Evolutionary conservation across 2,888 invertebrate genomes (phyloP).

Genomic region (Andrena dorsata): DNA sequence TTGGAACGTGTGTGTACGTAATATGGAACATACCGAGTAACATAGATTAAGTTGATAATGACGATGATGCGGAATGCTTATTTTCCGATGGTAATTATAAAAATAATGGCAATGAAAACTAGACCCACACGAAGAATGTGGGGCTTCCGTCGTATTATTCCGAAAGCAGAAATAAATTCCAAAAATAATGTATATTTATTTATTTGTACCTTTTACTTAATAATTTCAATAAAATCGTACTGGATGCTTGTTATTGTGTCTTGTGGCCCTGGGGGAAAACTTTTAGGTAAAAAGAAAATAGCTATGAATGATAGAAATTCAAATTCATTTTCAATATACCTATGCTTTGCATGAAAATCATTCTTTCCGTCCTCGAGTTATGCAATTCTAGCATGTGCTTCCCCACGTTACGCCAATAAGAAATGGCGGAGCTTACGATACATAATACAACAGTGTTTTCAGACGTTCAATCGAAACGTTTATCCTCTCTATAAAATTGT

Average conservation of each 20-base stretch:
- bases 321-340: neutral
- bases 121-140: no score
- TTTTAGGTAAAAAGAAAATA: neutral
- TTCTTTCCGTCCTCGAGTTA: neutral
- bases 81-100: no score
- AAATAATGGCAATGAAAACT: no score
- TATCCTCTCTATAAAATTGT: conserved; percentile 23
- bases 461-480: conserved; percentile 27
- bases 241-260: neutral
- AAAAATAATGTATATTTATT: no score
- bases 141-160: no score
- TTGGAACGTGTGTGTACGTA: no score
- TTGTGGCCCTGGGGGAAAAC: neutral
- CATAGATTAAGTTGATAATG: no score
- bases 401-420: conserved; percentile 5
- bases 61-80: no score
- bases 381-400: neutral
- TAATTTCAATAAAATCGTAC: neutral
- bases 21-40: no score
- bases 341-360: neutral
- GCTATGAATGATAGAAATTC: neutral
- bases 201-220: no score
- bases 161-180: no score
- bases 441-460: conserved; percentile 2
- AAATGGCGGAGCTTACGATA: no score